phyloP scores from a whole-genome alignment of 1,140 invertebrate genomes.

The Brachionus paranguensis region DNA sequence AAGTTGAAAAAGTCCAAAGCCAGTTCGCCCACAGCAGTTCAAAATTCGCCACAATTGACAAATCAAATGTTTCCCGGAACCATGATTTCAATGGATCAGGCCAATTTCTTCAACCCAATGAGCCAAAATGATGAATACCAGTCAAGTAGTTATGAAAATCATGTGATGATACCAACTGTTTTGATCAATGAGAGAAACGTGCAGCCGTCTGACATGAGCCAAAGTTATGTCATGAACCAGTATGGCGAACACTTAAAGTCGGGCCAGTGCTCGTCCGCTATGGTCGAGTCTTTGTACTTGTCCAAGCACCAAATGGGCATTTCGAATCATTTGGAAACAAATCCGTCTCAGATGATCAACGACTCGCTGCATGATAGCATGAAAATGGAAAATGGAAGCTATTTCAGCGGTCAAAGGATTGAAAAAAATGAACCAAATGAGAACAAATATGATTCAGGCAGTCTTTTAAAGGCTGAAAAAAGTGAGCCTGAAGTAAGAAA shows the following conservation, averaged over 20 bases:
- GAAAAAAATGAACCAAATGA: slow-evolving; percentile 3
- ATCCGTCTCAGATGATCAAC: not conserved
- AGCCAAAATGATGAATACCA: not conserved
- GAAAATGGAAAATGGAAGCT: not conserved
- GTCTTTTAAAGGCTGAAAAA: slow-evolving; percentile 7
- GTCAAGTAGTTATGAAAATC: not conserved
- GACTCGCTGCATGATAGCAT: not conserved
- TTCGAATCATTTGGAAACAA: not conserved
- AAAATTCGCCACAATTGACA: not conserved
- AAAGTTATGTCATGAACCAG: not conserved
- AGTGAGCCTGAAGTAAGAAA: not conserved
- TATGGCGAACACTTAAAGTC: not conserved
- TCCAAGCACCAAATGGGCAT: not conserved
- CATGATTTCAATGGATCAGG: not conserved
- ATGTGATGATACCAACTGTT: not conserved
- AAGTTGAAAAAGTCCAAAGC: not conserved
- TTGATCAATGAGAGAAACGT: not conserved
- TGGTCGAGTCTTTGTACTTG: not conserved
- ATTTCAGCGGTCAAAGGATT: not conserved
- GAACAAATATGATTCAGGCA: not conserved
- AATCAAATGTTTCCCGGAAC: not conserved
- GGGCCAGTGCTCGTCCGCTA: not conserved
- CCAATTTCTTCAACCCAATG: not conserved
- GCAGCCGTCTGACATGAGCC: not conserved
- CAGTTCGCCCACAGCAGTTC: not conserved